A percentile compares a stretch with the other conserved stretches of the same genome.
Conservation (phyloP, 2,113 vertebrate genomes). For the Melanocharis versteri region DNA sequence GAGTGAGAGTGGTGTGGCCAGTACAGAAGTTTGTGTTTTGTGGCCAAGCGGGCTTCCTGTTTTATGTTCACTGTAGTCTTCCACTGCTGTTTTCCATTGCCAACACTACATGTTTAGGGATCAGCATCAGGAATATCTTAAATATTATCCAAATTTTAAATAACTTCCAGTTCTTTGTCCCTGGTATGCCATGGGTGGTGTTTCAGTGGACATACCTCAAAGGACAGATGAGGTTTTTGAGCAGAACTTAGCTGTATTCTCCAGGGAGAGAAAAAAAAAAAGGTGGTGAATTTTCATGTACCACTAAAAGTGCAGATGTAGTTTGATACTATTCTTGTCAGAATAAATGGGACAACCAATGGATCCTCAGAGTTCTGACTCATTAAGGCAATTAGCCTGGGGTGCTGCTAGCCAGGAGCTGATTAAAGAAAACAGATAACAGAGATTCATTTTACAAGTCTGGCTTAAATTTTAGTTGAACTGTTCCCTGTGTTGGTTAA, state of each 20-base stretch:
- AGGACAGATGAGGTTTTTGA: background rate
- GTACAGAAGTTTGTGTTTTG: background rate
- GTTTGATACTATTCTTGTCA: background rate
- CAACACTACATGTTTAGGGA: background rate
- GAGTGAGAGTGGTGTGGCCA: background rate
- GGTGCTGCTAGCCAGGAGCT: background rate
- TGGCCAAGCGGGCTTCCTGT: background rate
- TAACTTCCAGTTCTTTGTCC: background rate
- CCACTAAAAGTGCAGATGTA: background rate
- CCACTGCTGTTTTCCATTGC: background rate
- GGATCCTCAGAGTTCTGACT: background rate
- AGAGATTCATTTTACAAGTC: rapidly evolving
- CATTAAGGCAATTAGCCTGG: background rate
- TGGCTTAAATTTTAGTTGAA: background rate
- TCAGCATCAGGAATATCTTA: background rate
- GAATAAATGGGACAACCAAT: background rate
- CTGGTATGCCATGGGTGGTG: background rate
- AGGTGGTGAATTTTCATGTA: background rate
- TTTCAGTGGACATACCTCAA: background rate
- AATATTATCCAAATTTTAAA: background rate
- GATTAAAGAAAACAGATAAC: background rate
- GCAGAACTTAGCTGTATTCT: background rate
- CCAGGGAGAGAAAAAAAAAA: background rate
- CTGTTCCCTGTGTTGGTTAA: background rate
- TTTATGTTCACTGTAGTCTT: background rate